phyloP scores from a whole-genome alignment of 2,888 invertebrate species.

The Dugesia japonica region DNA sequence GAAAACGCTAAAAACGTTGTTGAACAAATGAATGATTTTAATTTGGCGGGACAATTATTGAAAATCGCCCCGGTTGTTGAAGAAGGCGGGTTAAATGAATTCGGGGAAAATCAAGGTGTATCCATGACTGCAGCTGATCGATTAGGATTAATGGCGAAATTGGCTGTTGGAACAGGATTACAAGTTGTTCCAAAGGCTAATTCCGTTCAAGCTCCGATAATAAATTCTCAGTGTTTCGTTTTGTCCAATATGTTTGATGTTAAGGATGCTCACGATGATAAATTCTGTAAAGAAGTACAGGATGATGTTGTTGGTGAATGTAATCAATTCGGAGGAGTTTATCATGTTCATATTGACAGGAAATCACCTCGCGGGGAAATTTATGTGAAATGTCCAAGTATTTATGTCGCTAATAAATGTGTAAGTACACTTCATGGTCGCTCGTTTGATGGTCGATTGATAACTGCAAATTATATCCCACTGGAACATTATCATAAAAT shows the following conservation, averaged over 20 bases:
- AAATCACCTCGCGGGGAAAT: conserved; percentile 71
- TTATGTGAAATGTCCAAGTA: conserved; percentile 91
- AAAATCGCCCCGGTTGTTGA: conserved; percentile 57
- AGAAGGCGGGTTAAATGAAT: not conserved
- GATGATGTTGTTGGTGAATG: conserved; percentile 97
- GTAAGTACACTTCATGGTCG: conserved; percentile 62
- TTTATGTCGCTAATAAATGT: conserved; percentile 81
- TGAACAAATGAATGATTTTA: conserved; percentile 94
- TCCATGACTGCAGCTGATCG: conserved; percentile 13
- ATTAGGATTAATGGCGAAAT: conserved; percentile 26
- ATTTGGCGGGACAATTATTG: conserved; percentile 91
- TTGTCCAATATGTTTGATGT: conserved; percentile 27
- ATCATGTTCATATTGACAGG: conserved; percentile 84
- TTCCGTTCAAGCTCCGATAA: not conserved
- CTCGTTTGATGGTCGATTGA: conserved; percentile 48
- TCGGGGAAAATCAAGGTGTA: not conserved
- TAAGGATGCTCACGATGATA: not conserved
- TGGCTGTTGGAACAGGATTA: conserved; percentile 22
- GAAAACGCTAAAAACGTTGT: conserved; percentile 93
- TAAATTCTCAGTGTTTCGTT: conserved; percentile 11
- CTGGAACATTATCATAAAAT: conserved; percentile 28
- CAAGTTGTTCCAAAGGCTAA: not conserved
- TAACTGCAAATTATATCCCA: conserved; percentile 27
- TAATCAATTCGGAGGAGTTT: conserved; percentile 83
- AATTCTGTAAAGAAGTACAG: conserved; percentile 59